Conservation (phyloP, 2,113 vertebrate genomes). For the Ptilorrhoa leucosticta region DNA sequence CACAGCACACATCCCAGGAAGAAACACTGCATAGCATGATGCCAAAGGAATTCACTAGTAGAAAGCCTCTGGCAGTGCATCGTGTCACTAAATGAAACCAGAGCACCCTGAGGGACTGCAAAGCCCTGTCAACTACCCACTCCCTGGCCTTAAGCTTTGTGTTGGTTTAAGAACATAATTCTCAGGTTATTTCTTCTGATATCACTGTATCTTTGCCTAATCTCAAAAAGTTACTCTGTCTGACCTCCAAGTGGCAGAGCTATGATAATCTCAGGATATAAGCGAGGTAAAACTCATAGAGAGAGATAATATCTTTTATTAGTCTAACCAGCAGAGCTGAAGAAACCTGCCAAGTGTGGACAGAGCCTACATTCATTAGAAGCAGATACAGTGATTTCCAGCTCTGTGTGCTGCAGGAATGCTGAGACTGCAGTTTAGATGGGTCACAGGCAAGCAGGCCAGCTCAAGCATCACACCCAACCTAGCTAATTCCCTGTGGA, state of each 20-base stretch:
- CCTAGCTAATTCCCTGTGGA: neutral
- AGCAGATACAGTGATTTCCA: neutral
- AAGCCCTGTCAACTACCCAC: neutral
- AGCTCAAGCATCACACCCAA: neutral
- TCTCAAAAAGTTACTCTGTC: neutral
- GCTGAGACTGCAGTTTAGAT: conserved; percentile 2
- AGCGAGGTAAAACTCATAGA: neutral
- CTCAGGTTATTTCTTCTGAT: neutral
- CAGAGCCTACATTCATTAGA: conserved; percentile 17
- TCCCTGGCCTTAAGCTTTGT: neutral
- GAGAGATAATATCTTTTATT: conserved; percentile 1
- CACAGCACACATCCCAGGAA: neutral
- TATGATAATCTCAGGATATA: neutral
- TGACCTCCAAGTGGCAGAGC: neutral
- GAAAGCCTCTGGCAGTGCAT: neutral
- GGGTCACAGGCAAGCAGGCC: conserved; percentile 1
- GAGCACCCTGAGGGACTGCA: neutral
- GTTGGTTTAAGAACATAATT: neutral
- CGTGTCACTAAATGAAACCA: neutral
- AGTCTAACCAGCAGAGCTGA: neutral
- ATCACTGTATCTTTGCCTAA: neutral
- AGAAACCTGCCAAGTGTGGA: conserved; percentile 24
- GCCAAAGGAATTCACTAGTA: neutral
- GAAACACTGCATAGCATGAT: neutral
- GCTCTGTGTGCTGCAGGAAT: conserved; percentile 2